Conservation (phyloP, 2,113 vertebrate genomes). For the Sorex fumeus region DNA sequence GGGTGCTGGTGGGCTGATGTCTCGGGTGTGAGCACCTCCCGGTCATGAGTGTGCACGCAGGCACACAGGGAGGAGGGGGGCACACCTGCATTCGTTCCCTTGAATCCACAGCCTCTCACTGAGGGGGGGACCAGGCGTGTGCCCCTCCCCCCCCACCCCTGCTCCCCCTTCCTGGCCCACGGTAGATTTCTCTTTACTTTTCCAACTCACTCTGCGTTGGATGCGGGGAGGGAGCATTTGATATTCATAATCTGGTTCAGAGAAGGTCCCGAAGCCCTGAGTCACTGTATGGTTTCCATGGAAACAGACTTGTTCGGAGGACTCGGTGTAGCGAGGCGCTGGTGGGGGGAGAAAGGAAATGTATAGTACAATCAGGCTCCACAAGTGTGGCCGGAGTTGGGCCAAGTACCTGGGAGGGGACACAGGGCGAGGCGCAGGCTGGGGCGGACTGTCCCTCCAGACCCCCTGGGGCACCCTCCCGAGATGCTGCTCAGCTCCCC, state of each 20-base stretch:
- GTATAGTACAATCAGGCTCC: constrained; percentile 82
- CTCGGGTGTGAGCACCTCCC: not conserved
- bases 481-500: too few species aligned
- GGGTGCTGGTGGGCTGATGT: too few species aligned
- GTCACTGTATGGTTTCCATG: constrained; percentile 92
- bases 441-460: not conserved
- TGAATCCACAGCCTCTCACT: not conserved
- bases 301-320: constrained; percentile 90
- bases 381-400: constrained; percentile 75
- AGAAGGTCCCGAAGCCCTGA: constrained; percentile 91
- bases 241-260: constrained; percentile 88
- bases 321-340: constrained; percentile 81
- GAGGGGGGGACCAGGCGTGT: not conserved
- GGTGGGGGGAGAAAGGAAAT: constrained; percentile 76
- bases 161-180: not conserved
- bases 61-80: not conserved
- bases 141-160: not conserved
- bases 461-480: not conserved
- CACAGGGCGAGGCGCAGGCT: not conserved
- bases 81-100: not conserved
- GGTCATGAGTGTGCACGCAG: not conserved
- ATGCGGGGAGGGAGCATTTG: constrained; percentile 72
- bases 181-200: constrained; percentile 57
- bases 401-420: constrained; percentile 4
- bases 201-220: constrained; percentile 62